phyloP scores from a whole-genome alignment of 2,797 vertebrate genomes.

The Cercopithecus neglectus region DNA sequence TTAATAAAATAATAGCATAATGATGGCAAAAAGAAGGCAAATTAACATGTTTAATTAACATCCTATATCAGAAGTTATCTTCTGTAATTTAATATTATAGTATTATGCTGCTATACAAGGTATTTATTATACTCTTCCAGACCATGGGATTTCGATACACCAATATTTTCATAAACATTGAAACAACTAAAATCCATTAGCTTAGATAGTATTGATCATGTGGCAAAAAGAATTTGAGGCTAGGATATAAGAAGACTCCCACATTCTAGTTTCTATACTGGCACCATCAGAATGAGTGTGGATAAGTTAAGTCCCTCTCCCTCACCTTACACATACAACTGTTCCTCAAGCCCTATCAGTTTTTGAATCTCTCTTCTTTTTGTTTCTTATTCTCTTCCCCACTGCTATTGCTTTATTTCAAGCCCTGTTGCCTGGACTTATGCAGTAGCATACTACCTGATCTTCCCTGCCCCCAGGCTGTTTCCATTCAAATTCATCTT shows the following conservation, averaged over 20 bases:
- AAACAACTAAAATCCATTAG: not conserved
- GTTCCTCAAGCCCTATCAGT: not conserved
- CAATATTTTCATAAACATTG: conserved; percentile 22
- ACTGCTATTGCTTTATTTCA: not conserved
- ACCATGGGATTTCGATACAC: not conserved
- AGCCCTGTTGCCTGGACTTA: not conserved
- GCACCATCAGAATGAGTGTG: not conserved
- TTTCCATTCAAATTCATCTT: not conserved
- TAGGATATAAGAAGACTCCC: not conserved
- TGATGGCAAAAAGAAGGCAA: conserved; percentile 9
- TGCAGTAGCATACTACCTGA: not conserved
- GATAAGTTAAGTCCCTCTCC: not conserved
- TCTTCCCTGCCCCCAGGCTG: not conserved
- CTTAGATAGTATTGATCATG: not conserved
- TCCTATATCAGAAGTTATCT: not conserved
- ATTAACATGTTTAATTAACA: conserved; percentile 68
- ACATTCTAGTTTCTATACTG: not conserved
- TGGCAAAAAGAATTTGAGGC: not conserved
- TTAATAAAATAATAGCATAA: conserved; percentile 65
- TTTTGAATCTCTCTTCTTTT: not conserved
- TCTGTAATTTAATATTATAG: conserved; percentile 28
- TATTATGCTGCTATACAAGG: not conserved
- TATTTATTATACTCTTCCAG: not conserved
- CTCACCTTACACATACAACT: not conserved
- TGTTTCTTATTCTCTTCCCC: not conserved